Conservation (phyloP, 1,140 invertebrate species). For the Drosophila chauvacae region DNA sequence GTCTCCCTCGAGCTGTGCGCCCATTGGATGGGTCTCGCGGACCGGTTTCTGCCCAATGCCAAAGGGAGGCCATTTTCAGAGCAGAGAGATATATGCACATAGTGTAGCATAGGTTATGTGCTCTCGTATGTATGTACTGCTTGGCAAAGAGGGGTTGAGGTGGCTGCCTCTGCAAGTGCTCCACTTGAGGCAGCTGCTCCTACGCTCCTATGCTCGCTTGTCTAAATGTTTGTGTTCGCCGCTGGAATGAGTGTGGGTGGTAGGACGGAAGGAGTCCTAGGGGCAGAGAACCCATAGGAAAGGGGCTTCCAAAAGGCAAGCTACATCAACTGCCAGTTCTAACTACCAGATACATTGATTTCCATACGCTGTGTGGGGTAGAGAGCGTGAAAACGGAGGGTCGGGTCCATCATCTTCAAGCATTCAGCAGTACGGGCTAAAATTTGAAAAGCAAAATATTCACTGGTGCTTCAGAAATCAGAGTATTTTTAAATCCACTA, state of each 20-base stretch:
- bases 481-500: background rate
- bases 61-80: constrained; percentile 52
- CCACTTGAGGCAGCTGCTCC: constrained; percentile 69
- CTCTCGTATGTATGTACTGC: constrained; percentile 11
- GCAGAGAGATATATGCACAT: constrained; percentile 15
- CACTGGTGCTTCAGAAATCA: background rate
- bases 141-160: constrained; percentile 21
- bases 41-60: constrained; percentile 73
- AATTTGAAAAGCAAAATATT: background rate
- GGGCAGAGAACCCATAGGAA: background rate
- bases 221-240: constrained; percentile 67
- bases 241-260: constrained; percentile 18
- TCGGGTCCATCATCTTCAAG: constrained; percentile 1
- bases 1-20: constrained; percentile 53
- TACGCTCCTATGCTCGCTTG: constrained; percentile 63
- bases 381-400: background rate
- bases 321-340: constrained; percentile 66
- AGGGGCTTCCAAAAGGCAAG: constrained; percentile 29
- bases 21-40: constrained; percentile 44
- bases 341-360: constrained; percentile 71
- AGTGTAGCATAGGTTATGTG: constrained; percentile 18
- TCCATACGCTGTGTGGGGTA: constrained; percentile 33
- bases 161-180: constrained; percentile 56
- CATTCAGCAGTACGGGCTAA: no score
- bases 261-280: constrained; percentile 5